Evolutionary conservation across 2,888 invertebrate species (phyloP).

Genomic region (Cenopis cana): DNA sequence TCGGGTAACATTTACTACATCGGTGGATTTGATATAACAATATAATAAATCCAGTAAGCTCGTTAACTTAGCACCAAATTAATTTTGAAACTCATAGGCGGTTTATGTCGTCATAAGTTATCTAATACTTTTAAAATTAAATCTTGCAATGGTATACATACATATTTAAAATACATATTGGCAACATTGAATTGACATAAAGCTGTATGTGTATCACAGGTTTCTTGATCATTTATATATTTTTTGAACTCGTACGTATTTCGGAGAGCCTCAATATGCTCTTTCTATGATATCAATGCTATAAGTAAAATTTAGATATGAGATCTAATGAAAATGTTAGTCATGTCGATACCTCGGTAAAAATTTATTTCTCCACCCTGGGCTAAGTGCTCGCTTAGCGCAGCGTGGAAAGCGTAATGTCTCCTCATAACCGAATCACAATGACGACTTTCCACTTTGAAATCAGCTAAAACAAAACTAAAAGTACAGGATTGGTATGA

Average conservation of each 20-base stretch:
- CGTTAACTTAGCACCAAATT: conserved; percentile 55
- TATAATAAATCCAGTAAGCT: conserved; percentile 39
- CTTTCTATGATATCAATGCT: conserved; percentile 11
- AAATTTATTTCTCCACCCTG: conserved; percentile 54
- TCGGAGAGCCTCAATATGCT: conserved; percentile 40
- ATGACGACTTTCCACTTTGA: conserved; percentile 20
- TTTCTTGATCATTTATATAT: conserved; percentile 45
- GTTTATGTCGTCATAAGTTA: conserved; percentile 18
- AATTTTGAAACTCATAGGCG: conserved; percentile 45
- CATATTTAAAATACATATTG: conserved; percentile 29
- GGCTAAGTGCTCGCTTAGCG: conserved; percentile 64
- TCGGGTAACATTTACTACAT: conserved; percentile 19
- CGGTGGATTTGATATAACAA: conserved; percentile 5
- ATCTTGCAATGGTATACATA: conserved; percentile 5
- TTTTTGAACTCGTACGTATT: conserved; percentile 24
- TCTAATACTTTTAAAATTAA: conserved; percentile 16
- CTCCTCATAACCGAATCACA: conserved; percentile 25
- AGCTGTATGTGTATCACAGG: conserved; percentile 56
- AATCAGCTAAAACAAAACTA: neutral
- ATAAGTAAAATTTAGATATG: conserved; percentile 8
- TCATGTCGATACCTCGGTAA: conserved; percentile 11
- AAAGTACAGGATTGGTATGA: conserved; percentile 5
- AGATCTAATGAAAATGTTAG: conserved; percentile 17
- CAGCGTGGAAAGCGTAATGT: conserved; percentile 57
- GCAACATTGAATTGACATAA: conserved; percentile 46